Base-by-base conservation (phyloP, 2,888 invertebrate species). In the Tachina lurida region DNA sequence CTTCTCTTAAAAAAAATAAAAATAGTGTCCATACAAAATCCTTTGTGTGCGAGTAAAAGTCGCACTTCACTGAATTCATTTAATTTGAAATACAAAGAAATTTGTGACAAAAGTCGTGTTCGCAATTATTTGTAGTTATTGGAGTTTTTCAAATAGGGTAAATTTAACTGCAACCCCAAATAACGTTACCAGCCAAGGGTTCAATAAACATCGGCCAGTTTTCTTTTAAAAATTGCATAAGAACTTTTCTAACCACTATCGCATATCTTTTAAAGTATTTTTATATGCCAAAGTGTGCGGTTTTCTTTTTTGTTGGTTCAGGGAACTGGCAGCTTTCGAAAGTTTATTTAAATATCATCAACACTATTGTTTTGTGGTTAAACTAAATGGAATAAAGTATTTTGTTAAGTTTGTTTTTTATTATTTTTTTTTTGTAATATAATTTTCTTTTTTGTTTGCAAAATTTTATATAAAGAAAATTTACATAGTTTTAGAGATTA, bases 311-410 rank as follows among this genome's bases (percentile, higher is more conserved):
- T 7, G n/a, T 39, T 31, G 19, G 52, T 63, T 47, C 19, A 56
- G 73, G 58, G 73, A 67, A 75, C 63, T 82, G 52, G 45, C 67
- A 56, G 63, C 71, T 83, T 77, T 76, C 45, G 17, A 58, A 75
- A 86, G 79, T 86, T 79, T 86, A 79, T 86, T 86, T 86, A 80
- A 83, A 86, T 86, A 86, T 83, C 79, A 83, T 86, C 86, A 86
- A 86, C 86, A 83, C 86, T 83, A 86, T 86, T 86, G 86, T 86
- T 86, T 83, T 86, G 86, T 73, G 86, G 86, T 83, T 86, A 68
- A 76, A 86, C 78, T 83, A 83, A 79, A 86, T 86, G 78, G 76
- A 86, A 86, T 79, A 86, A 83, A 86, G 78, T 82, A 82, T 85
- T 85, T 85, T 82, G 75, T 79, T 83, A 76, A 76, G 60, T 79